These are phyloP conservation scores for Morelia viridis DNA, from an alignment of 2,797 vertebrate species.

Conservation along the genomic window DNA sequence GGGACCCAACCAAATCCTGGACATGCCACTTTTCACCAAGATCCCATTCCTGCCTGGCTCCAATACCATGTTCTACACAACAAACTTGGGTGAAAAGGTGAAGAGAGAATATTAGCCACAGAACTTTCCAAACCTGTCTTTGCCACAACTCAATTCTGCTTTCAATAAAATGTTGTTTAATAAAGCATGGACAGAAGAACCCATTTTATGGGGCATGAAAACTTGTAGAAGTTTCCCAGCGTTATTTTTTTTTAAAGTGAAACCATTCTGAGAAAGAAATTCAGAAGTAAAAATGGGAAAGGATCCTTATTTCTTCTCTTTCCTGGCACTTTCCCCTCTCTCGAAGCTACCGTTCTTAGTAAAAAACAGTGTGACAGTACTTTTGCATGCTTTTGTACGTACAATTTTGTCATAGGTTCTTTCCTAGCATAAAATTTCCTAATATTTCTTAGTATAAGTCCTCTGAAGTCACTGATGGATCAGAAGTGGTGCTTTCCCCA, in stretches of 20 bases:
- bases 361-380: neutral
- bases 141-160: neutral
- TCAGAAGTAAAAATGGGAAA: neutral
- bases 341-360: neutral
- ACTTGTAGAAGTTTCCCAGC: neutral
- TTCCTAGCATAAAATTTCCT: neutral
- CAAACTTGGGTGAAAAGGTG: constrained; percentile 57
- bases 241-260: neutral
- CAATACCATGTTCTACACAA: constrained; percentile 50
- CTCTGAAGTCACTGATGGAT: neutral
- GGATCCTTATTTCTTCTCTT: no score
- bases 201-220: neutral
- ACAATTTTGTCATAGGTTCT: neutral
- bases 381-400: neutral
- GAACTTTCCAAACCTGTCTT: neutral
- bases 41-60: constrained; percentile 46
- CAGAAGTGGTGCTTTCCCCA: neutral
- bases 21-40: constrained; percentile 56
- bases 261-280: neutral
- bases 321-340: neutral
- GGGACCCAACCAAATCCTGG: constrained; percentile 32
- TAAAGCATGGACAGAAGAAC: neutral
- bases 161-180: no score
- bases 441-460: neutral
- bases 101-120: neutral